Percentiles rank a stretch among this genome's conserved stretches.
phyloP scores from a whole-genome alignment of 2,888 invertebrate genomes.

The Colostygia pectinataria region DNA sequence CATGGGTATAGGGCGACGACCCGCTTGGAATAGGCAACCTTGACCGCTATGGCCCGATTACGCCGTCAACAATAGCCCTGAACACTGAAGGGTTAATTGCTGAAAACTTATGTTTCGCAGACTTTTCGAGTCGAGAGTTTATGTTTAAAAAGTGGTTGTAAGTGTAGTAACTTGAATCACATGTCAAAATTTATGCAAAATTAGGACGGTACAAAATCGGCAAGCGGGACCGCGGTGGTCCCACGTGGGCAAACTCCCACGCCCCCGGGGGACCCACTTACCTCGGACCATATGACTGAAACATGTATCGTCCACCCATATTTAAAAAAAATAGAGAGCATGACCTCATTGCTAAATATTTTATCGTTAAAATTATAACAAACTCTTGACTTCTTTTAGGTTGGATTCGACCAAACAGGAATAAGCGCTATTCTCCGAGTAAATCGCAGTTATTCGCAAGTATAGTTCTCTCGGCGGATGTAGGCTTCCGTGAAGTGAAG shows the following conservation, averaged over 20 bases:
- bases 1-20: constrained; percentile 50
- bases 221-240: constrained; percentile 53
- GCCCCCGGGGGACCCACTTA: constrained; percentile 56
- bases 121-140: neutral
- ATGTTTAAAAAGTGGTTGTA: neutral
- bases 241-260: constrained; percentile 61
- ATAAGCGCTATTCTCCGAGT: too few relatives aligned
- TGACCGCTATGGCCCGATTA: constrained; percentile 63
- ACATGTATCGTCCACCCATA: constrained; percentile 21
- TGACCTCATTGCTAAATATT: too few relatives aligned
- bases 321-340: constrained; percentile 24
- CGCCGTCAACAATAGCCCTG: constrained; percentile 34
- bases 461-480: too few relatives aligned
- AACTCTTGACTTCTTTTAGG: too few relatives aligned
- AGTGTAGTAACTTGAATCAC: neutral
- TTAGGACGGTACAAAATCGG: constrained; percentile 20
- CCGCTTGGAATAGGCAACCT: constrained; percentile 71
- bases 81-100: constrained; percentile 9
- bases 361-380: too few relatives aligned
- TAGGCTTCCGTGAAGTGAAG: too few relatives aligned
- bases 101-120: constrained; percentile 2
- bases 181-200: too few relatives aligned
- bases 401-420: too few relatives aligned
- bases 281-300: constrained; percentile 28
- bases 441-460: too few relatives aligned